Evolutionary conservation across 2,113 vertebrate species (phyloP).

Genomic region (Xyrauchen texanus): DNA sequence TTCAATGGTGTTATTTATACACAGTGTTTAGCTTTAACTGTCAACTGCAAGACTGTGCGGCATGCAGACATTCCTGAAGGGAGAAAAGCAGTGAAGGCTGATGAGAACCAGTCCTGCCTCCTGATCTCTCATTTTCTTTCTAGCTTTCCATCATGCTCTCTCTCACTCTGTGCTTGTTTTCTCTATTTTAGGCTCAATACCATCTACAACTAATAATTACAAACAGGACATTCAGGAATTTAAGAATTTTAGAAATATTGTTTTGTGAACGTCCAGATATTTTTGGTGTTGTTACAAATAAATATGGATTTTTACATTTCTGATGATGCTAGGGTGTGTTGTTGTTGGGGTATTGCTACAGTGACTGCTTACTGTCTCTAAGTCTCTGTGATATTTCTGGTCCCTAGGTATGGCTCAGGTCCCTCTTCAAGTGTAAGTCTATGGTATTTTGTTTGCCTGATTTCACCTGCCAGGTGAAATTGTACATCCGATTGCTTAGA

Average conservation of each 20-base stretch:
- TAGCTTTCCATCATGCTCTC: constrained; percentile 13
- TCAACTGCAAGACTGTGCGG: constrained; percentile 34
- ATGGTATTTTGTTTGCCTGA: no score
- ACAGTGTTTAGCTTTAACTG: constrained; percentile 39
- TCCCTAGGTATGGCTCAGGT: no score
- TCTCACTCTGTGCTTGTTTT: constrained; percentile 6
- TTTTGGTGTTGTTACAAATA: not conserved
- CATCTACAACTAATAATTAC: constrained; percentile 19
- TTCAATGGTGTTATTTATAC: constrained; percentile 57
- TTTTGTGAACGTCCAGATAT: not conserved
- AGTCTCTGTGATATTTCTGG: no score
- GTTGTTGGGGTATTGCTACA: no score
- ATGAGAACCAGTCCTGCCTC: constrained; percentile 50
- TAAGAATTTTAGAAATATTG: no score
- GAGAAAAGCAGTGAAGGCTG: constrained; percentile 46
- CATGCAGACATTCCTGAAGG: constrained; percentile 47
- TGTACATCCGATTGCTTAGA: no score
- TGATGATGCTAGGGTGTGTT: no score
- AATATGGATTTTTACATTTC: no score
- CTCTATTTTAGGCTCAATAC: constrained; percentile 19
- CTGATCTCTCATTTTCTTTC: not conserved
- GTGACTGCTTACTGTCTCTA: no score
- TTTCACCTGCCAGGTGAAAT: no score
- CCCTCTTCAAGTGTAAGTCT: no score
- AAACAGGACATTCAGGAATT: constrained; percentile 26